Percentiles rank a stretch among this genome's conserved stretches.
phyloP scores from a whole-genome alignment of 2,888 invertebrate species.

The Digitonthophagus gazella region DNA sequence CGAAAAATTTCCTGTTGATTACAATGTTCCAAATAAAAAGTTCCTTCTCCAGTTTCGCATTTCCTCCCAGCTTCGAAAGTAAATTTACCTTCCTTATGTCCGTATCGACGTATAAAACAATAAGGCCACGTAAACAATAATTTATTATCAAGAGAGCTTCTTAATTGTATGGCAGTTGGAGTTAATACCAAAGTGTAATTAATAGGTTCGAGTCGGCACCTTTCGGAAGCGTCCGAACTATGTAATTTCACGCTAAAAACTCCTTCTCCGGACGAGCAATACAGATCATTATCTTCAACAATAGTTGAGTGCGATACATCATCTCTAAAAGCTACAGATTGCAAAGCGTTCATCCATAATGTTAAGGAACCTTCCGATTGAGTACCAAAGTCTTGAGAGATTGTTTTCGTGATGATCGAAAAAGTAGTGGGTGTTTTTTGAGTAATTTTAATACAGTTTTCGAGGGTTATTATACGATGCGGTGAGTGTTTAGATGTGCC shows the following conservation, averaged over 20 bases:
- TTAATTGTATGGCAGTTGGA: conserved; percentile 71
- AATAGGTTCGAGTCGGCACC: conserved; percentile 71
- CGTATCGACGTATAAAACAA: conserved; percentile 78
- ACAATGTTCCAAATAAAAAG: conserved; percentile 75
- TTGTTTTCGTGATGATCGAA: conserved; percentile 73
- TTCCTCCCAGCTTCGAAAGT: conserved; percentile 86
- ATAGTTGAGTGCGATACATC: conserved; percentile 59
- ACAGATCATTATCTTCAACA: conserved; percentile 87
- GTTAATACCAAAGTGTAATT: conserved; percentile 74
- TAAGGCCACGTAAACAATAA: conserved; percentile 80
- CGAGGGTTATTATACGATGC: conserved; percentile 74
- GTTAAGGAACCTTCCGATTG: conserved; percentile 67
- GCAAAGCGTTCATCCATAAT: conserved; percentile 77
- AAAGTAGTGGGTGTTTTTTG: conserved; percentile 59
- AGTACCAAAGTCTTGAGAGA: conserved; percentile 61
- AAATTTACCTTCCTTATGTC: conserved; percentile 82
- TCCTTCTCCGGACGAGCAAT: conserved; percentile 81
- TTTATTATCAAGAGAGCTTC: conserved; percentile 63
- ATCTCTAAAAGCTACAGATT: conserved; percentile 78
- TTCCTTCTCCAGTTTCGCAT: conserved; percentile 82
- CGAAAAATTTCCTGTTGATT: conserved; percentile 77
- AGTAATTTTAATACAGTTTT: conserved; percentile 84
- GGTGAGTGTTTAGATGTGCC: conserved; percentile 59
- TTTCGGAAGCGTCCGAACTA: conserved; percentile 73
- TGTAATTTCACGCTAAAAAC: conserved; percentile 73